Conservation (phyloP, 1,140 invertebrate species). For the Zaprionus nigranus region DNA sequence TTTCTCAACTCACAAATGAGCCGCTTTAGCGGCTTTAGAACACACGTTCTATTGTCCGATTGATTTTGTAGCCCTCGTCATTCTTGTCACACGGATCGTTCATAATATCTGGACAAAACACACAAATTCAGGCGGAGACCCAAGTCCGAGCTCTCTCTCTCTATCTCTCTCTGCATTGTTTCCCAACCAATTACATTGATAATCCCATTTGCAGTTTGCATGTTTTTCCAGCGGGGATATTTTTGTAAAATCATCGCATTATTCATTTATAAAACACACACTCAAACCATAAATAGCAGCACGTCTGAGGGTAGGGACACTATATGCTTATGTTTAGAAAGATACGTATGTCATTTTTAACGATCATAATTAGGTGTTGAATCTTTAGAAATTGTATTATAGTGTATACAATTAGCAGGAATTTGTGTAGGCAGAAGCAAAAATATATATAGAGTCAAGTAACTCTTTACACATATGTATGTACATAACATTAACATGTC, state of each 20-base stretch:
- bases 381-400: too few species aligned
- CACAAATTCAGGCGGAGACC: not conserved
- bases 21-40: conserved; percentile 60
- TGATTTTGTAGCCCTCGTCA: not conserved
- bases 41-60: conserved; percentile 38
- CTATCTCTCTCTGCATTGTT: conserved; percentile 39
- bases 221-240: conserved; percentile 36
- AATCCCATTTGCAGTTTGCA: conserved; percentile 60
- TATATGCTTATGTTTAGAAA: not conserved
- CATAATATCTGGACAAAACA: not conserved
- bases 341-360: too few species aligned
- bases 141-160: conserved; percentile 24
- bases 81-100: conserved; percentile 23
- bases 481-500: too few species aligned
- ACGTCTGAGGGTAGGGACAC: not conserved
- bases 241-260: conserved; percentile 43
- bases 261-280: conserved; percentile 17
- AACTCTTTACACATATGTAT: too few species aligned
- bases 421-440: too few species aligned
- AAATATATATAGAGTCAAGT: too few species aligned
- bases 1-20: conserved; percentile 53
- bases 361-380: too few species aligned
- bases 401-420: too few species aligned
- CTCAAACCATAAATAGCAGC: not conserved
- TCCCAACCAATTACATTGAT: conserved; percentile 70